Evolutionary conservation across 1,140 invertebrate species (phyloP).

Genomic region (Nymphalis io): DNA sequence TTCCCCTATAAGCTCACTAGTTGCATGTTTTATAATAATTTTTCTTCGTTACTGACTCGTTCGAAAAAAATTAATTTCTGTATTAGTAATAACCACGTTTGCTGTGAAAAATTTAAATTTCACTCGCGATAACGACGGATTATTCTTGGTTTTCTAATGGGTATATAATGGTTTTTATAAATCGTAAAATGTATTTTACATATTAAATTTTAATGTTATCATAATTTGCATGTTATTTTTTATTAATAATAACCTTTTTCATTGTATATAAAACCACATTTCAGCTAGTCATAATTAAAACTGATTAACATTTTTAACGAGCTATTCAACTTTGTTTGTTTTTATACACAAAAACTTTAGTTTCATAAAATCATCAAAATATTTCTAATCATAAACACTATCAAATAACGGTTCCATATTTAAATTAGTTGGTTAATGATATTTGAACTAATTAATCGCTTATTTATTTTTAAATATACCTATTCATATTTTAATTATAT

Average conservation of each 20-base stretch:
- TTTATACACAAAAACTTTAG: too few relatives aligned
- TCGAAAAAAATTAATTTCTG: constrained; percentile 37
- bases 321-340: too few relatives aligned
- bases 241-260: too few relatives aligned
- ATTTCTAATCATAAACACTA: constrained; percentile 5
- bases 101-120: constrained; percentile 32
- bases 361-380: background rate
- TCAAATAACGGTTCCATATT: background rate
- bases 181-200: too few relatives aligned
- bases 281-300: too few relatives aligned
- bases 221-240: too few relatives aligned
- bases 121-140: constrained; percentile 15
- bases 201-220: too few relatives aligned
- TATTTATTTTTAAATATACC: background rate
- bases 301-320: too few relatives aligned
- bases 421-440: background rate
- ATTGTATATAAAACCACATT: too few relatives aligned
- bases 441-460: background rate
- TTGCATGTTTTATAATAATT: constrained; percentile 41
- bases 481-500: background rate
- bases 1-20: constrained; percentile 18
- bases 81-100: constrained; percentile 29
- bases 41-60: constrained; percentile 36
- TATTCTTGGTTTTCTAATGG: background rate
- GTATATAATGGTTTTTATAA: background rate